These are phyloP conservation scores for Telmatherina bonti DNA, from an alignment of 2,797 vertebrate genomes.

Conservation along the genomic window DNA sequence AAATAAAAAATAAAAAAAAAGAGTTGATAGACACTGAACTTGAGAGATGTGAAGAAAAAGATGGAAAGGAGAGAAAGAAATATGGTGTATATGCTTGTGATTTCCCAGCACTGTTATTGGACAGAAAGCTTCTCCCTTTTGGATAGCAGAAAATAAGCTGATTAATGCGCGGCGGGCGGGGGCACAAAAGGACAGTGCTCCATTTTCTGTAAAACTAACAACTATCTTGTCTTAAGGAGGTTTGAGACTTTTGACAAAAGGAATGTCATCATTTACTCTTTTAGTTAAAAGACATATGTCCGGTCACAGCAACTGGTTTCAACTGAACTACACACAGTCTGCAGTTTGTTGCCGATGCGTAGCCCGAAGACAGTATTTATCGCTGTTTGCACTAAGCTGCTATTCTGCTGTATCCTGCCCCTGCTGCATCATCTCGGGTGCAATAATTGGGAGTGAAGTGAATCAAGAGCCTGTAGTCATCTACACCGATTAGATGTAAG, in stretches of 20 bases:
- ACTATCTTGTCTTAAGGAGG: slow-evolving; percentile 16
- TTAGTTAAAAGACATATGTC: slow-evolving; percentile 7
- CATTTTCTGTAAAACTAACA: slow-evolving; percentile 36
- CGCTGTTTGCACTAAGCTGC: slow-evolving; percentile 8
- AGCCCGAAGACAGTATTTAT: slow-evolving; percentile 17
- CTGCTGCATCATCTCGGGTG: slow-evolving; percentile 28
- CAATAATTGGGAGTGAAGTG: slow-evolving; percentile 42
- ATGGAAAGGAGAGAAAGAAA: slow-evolving; percentile 21
- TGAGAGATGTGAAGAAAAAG: too few species aligned
- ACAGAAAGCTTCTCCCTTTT: slow-evolving; percentile 32
- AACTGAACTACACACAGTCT: slow-evolving; percentile 1
- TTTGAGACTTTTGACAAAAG: slow-evolving; percentile 12
- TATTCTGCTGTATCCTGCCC: slow-evolving; percentile 4
- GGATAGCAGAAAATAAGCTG: slow-evolving; percentile 49
- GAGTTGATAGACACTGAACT: too few species aligned
- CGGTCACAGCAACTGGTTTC: not conserved
- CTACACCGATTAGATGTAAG: slow-evolving; percentile 49
- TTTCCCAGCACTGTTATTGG: slow-evolving; percentile 32
- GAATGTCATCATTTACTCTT: slow-evolving; percentile 9
- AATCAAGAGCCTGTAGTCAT: slow-evolving; percentile 38
- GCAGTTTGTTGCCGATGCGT: slow-evolving; percentile 22
- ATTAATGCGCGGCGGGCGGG: slow-evolving; percentile 34
- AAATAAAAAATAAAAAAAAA: too few species aligned
- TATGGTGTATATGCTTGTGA: slow-evolving; percentile 28
- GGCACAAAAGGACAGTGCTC: slow-evolving; percentile 29